Evolutionary conservation across 2,888 invertebrate genomes (phyloP).

Genomic region (Phorcus lineatus): DNA sequence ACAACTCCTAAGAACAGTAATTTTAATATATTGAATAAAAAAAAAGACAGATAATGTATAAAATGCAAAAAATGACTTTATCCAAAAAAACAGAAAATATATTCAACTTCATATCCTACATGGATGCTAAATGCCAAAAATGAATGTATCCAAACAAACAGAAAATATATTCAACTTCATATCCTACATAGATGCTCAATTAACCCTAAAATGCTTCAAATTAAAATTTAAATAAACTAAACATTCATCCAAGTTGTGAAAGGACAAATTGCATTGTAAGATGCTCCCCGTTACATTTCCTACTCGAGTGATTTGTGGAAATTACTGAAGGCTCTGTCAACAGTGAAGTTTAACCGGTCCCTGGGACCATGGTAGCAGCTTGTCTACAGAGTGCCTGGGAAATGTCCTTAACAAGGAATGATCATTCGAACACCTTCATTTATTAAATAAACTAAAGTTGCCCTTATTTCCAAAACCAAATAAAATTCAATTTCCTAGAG

Average conservation of each 20-base stretch:
- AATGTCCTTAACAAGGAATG: background rate
- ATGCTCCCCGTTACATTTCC: background rate
- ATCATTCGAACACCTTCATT: constrained; percentile 27
- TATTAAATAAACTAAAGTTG: constrained; percentile 41
- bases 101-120: background rate
- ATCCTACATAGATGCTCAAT: background rate
- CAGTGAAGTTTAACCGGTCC: background rate
- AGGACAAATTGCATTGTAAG: no score
- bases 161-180: background rate
- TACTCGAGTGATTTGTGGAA: background rate
- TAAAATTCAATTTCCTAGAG: constrained; percentile 43
- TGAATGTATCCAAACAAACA: background rate
- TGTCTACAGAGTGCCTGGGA: constrained; percentile 9
- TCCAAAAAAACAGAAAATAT: background rate
- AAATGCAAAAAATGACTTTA: background rate
- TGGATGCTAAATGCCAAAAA: background rate
- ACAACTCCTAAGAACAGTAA: background rate
- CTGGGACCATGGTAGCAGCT: background rate
- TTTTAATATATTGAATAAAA: no score
- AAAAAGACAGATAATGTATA: background rate
- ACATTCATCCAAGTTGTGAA: no score
- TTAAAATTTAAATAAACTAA: no score
- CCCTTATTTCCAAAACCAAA: constrained; percentile 43
- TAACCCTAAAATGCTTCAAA: background rate
- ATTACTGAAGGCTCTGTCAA: background rate